phyloP scores from a whole-genome alignment of 2,113 vertebrate species.

The Malurus melanocephalus region DNA sequence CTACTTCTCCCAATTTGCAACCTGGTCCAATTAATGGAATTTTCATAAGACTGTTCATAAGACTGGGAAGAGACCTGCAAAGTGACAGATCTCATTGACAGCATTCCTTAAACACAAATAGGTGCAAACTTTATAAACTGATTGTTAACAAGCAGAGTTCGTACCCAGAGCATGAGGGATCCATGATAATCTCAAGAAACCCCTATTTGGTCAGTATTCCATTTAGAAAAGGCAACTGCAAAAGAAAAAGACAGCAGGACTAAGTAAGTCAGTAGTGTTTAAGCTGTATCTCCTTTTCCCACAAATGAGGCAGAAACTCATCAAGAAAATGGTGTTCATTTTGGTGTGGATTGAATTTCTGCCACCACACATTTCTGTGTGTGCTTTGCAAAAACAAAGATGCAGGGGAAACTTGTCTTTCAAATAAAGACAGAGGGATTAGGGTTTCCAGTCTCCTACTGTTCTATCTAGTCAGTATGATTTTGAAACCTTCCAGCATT shows the following conservation, averaged over 20 bases:
- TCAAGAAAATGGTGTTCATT: background rate
- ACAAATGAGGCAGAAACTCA: background rate
- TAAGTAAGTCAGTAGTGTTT: background rate
- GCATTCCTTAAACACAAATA: background rate
- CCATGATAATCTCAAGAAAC: background rate
- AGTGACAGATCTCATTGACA: background rate
- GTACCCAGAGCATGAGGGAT: background rate
- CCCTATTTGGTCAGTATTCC: background rate
- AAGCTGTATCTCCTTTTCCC: background rate
- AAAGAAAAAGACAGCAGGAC: background rate
- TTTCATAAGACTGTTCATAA: background rate
- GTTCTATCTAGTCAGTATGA: background rate
- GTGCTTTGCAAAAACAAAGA: background rate
- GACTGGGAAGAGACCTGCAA: background rate
- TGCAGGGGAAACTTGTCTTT: background rate
- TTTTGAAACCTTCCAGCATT: background rate
- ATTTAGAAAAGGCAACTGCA: background rate
- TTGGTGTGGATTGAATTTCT: slow-evolving; percentile 5
- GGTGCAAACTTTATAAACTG: background rate
- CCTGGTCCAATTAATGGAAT: background rate
- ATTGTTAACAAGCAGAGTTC: background rate
- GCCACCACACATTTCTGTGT: background rate
- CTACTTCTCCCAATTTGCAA: background rate
- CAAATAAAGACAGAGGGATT: background rate
- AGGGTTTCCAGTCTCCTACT: background rate